Evolutionary conservation across 2,113 vertebrate species (phyloP), one percentile per base, ranked within the genome.

Genomic region (Cisticola juncidis): DNA sequence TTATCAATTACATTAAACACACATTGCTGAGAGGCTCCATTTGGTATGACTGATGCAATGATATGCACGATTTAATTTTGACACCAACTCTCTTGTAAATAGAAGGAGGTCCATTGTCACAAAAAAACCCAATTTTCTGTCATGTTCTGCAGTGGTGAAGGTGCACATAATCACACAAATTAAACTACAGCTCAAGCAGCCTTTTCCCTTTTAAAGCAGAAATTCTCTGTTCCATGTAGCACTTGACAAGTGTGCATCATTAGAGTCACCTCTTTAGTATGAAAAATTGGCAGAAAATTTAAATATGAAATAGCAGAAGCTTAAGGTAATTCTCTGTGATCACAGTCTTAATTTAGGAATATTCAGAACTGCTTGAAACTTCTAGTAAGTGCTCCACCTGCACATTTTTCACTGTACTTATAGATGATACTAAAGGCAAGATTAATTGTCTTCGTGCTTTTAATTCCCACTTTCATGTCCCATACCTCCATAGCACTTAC

Each of bases 341-440:
- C 81, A 47, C 7, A 72, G 38, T 17, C 35, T 77, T 80, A 81
- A 77, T 86, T 92, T 72, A 89, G n/a, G 57, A 86, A 42, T 48
- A 69, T 42, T 89, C 45, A 72, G 42, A 94, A 28, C 45, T 54
- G 35, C 48, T 53, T 70, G 56, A 83, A 82, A 81, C 44, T 91
- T 72, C 40, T 29, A 53, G 29, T n/a, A 88, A 83, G 71, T 90
- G 15, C 56, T 88, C 74, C 68, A 95, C 71, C 88, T 85, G 69
- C 48, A 36, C 13, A 29, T 74, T 88, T 90, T 65, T 68, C n/a
- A 28, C 53, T 29, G 26, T 62, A 54, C 50, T 90, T 88, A 72
- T 0, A 65, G 35, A 73, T 42, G 31, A 66, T 21, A 68, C 14
- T 72, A 60, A 82, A 94, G 40, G 15, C 53, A 92, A 81, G 72